These are phyloP conservation scores for Callimico goeldii DNA, from an alignment of 2,797 vertebrate genomes.

Conservation along the genomic window DNA sequence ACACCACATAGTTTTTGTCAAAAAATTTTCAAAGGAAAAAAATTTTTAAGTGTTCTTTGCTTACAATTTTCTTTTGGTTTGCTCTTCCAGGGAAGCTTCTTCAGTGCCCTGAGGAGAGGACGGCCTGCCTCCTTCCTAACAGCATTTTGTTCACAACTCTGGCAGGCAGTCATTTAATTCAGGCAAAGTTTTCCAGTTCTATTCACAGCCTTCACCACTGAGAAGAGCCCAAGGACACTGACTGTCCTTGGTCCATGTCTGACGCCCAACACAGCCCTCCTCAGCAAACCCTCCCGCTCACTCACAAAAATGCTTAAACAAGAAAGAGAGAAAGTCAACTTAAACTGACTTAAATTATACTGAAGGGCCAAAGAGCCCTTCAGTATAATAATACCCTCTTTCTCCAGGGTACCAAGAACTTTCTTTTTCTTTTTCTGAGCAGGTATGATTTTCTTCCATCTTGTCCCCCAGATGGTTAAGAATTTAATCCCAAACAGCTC, in stretches of 20 bases:
- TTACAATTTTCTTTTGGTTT: background rate
- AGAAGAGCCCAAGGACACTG: background rate
- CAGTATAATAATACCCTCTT: background rate
- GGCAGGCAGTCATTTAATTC: background rate
- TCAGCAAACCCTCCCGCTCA: background rate
- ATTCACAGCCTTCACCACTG: background rate
- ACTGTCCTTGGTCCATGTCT: background rate
- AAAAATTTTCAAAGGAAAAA: background rate
- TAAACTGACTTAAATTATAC: background rate
- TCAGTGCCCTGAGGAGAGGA: background rate
- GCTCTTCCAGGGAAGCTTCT: background rate
- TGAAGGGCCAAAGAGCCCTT: background rate
- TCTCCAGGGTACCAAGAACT: background rate
- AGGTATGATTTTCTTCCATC: background rate
- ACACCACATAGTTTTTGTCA: background rate
- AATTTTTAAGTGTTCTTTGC: background rate
- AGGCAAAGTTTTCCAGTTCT: background rate
- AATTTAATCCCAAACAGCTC: constrained; percentile 21
- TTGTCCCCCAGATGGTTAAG: background rate
- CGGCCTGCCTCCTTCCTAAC: background rate
- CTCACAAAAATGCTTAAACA: background rate
- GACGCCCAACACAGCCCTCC: background rate
- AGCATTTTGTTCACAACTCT: background rate
- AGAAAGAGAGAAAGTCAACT: background rate
- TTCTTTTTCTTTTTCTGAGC: background rate